These are phyloP conservation scores for Stenodera caucasica DNA, from an alignment of 2,888 invertebrate species.

Conservation along the genomic window DNA sequence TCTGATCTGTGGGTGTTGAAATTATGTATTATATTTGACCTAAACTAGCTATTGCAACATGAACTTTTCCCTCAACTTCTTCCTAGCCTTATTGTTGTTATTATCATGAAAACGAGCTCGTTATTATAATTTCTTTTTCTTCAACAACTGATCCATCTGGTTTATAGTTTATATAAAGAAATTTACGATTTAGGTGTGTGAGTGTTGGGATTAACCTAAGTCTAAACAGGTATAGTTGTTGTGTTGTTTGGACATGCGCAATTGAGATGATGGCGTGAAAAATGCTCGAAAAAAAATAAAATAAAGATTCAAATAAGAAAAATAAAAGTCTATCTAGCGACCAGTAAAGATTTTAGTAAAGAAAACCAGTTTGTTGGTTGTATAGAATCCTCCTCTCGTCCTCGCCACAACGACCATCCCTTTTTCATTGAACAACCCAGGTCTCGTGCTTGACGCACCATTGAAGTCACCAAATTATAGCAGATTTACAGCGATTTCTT, in stretches of 20 bases:
- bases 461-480: slow-evolving; percentile 29
- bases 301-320: slow-evolving; percentile 17
- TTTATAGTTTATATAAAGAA: not conserved
- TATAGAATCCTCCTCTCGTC: slow-evolving; percentile 19
- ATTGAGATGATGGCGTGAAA: not conserved
- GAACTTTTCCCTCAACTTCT: not conserved
- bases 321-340: slow-evolving; percentile 25
- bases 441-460: slow-evolving; percentile 44
- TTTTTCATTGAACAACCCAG: slow-evolving; percentile 29
- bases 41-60: not conserved
- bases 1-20: not conserved
- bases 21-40: slow-evolving; percentile 1
- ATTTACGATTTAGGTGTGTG: not conserved
- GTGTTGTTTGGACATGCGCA: slow-evolving; percentile 1
- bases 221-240: slow-evolving; percentile 1
- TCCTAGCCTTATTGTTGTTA: not conserved
- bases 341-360: slow-evolving; percentile 33
- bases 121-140: not conserved
- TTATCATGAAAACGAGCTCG: not conserved
- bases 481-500: too few species aligned
- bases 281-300: not conserved
- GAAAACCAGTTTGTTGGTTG: slow-evolving; percentile 36
- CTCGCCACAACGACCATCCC: not conserved
- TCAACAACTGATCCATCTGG: not conserved
- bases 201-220: not conserved